Base-by-base conservation (phyloP, 2,888 invertebrate genomes). In the Lymantria dispar region DNA sequence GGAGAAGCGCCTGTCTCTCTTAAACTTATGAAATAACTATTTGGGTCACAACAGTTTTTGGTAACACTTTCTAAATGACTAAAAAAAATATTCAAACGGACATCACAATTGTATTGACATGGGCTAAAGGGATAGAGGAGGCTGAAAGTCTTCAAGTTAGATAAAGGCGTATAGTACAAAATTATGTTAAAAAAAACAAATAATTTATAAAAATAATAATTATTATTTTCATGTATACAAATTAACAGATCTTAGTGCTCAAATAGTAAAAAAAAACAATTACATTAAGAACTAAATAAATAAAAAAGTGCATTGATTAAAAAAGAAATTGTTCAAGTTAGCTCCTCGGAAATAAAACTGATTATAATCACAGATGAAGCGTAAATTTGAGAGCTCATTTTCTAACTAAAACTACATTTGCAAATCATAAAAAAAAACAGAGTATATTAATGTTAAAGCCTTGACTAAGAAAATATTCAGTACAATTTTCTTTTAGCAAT, bases 211-310 rank as follows among this genome's bases (percentile, higher is more conserved):
- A 83, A 81, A 79, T 78, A 80, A 80, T 80, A 79, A 75, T 78
- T 74, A 78, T 82, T 78, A 79, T 69, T 76, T 85, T 80, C 77
- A 78, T 85, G 83, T 82, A 80, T 87, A 90, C 80, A 85, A 84
- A 86, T 85, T 89, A 88, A 90, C 91, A 91, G 91, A 91, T 91
- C 91, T 88, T 83, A 85, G 89, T 91, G 89, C 85, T 83, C 81
- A 83, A 82, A 82, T 78, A 83, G 76, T 83, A 82, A 81, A 85
- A 22, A n/a, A 79, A 22, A 85, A 84, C 75, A 80, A 82, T 83
- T 83, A 83, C 70, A 84, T 81, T 84, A 80, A 80, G 62, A 80
- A 83, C 79, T 86, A 87, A 86, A 87, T 89, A 89, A 89, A 89
- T 87, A 88, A 76, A 78, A 77, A 74, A 84, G 87, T 87, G 88